Evolutionary conservation across 53 echinoderm and acorn worm genomes (phyloP).

Genomic region (Glandiceps talaboti): DNA sequence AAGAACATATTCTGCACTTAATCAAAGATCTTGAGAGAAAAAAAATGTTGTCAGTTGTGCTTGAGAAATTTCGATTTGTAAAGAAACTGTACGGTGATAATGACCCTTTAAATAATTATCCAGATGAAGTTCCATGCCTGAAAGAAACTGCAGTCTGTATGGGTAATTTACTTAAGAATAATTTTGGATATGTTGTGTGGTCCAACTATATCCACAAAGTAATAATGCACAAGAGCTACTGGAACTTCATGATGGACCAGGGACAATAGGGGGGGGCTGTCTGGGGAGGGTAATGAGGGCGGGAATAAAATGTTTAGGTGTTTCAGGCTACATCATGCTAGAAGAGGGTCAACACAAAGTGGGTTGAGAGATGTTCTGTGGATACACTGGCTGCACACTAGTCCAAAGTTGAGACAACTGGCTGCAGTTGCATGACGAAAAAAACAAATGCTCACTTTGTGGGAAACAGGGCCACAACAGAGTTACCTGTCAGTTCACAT

Average conservation of each 20-base stretch:
- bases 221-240: conserved; percentile 30
- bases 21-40: conserved; percentile 7
- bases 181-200: conserved; percentile 39
- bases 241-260: conserved; percentile 24
- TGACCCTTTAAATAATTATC: neutral
- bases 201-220: conserved; percentile 47
- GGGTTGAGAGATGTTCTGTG: conserved; percentile 28
- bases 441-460: conserved; percentile 2
- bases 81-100: conserved; percentile 12
- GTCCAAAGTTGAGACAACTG: conserved; percentile 21
- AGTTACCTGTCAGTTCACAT: neutral
- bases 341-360: neutral
- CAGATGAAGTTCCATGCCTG: conserved; percentile 9
- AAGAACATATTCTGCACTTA: neutral
- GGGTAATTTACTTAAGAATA: conserved; percentile 15
- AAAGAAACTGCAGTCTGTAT: conserved; percentile 28
- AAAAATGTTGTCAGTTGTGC: conserved; percentile 6
- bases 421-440: neutral
- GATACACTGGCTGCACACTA: conserved; percentile 37
- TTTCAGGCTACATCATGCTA: conserved; percentile 1
- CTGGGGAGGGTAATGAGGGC: conserved; percentile 40
- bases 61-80: conserved; percentile 17
- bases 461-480: conserved; percentile 4
- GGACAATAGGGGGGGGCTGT: conserved; percentile 20
- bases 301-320: conserved; percentile 33